Evolutionary conservation across 2,888 invertebrate species (phyloP), one percentile per base, ranked within the genome.

Genomic region (Pantelozetes paolii): DNA sequence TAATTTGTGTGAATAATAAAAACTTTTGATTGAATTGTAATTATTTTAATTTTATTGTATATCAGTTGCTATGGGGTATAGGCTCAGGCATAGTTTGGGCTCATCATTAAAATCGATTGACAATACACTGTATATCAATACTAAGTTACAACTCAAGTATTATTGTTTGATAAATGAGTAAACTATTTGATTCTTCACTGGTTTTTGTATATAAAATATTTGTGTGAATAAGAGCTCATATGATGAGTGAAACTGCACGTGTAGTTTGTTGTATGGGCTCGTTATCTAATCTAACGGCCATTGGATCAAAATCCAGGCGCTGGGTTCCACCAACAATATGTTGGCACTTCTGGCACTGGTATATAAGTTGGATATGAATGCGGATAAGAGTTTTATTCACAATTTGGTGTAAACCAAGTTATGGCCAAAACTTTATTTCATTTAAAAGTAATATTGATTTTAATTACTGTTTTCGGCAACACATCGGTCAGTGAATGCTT

Each of bases 351-450:
- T 8, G 9, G 74, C 5, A n/a, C 13, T 6, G 20, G 54, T 54
- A 54, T 54, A 54, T 54, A 54, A 54, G 54, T 23, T n/a, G 8
- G 9, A 2, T n/a, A 23, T 59, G 32, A 30, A 30, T 59, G 59
- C 59, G 30, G 59, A 59, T 30, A 59, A 59, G 30, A 67, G 23
- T 67, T 18, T 3, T 40, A 15, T 67, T 67, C 36, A 36, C 36
- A 36, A n/a, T n/a, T n/a, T 62, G 30, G 30, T 30, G 30, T 62
- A 32, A 62, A 62, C 62, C 62, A 62, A 67, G 67, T 67, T 67
- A 67, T 67, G 67, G 67, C 67, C 36, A 67, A 67, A 67, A 5
- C 67, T 67, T 40, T 67, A 40, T n/a, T 59, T 15, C 1, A 30
- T 28, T 32, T 59, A 18, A 59, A 59, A 32, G 32, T 59, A 59